Conservation (phyloP, 1,140 invertebrate genomes). For the Tetramorium parvispinum region DNA sequence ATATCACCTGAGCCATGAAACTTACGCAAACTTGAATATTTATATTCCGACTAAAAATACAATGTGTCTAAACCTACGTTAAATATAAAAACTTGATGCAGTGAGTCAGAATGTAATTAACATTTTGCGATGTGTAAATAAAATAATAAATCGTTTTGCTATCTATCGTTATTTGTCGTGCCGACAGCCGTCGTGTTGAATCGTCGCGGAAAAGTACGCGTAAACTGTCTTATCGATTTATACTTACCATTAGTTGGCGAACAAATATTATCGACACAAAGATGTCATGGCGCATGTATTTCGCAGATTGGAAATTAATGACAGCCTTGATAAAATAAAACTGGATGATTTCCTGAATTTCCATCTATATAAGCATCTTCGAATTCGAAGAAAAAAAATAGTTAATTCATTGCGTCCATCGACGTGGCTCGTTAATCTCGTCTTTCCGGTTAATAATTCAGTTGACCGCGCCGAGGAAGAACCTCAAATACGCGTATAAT, state of each 20-base stretch:
- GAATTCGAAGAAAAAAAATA: neutral
- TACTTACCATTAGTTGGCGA: neutral
- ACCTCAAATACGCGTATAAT: constrained; percentile 20
- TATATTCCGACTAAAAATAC: too few species aligned
- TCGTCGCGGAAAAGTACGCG: neutral
- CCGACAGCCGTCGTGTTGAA: neutral
- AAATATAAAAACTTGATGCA: neutral
- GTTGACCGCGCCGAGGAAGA: neutral
- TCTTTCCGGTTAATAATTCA: constrained; percentile 16
- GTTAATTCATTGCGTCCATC: constrained; percentile 16
- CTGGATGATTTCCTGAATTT: neutral
- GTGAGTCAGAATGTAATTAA: neutral
- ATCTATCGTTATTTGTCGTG: too few species aligned
- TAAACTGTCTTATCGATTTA: neutral
- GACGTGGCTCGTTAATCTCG: neutral
- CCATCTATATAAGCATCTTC: too few species aligned
- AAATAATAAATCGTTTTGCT: neutral
- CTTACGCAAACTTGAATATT: neutral
- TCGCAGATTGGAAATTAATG: constrained; percentile 6
- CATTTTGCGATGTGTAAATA: neutral
- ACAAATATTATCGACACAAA: neutral
- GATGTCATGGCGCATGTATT: neutral
- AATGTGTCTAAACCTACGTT: neutral
- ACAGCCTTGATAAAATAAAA: neutral
- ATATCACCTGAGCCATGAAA: neutral